A percentile compares a stretch with the other conserved stretches of the same genome.
phyloP scores from a whole-genome alignment of 2,113 vertebrate genomes.

The Rhombomys opimus region DNA sequence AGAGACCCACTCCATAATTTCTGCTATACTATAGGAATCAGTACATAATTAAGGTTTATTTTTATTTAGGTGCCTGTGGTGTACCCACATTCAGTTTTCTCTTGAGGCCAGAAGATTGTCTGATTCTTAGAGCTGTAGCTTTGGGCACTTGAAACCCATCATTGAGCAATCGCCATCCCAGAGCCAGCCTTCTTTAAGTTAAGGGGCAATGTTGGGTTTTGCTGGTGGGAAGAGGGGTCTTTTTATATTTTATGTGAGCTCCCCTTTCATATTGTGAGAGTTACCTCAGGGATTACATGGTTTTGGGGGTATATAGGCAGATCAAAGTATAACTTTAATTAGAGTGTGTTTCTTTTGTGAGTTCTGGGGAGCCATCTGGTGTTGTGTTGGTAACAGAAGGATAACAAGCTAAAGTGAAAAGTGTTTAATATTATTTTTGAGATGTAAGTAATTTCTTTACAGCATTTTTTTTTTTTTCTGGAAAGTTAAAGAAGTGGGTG shows the following conservation, averaged over 20 bases:
- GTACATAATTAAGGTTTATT: not conserved
- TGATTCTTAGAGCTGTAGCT: not conserved
- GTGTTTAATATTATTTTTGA: not conserved
- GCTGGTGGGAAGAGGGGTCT: not conserved
- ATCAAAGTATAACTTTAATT: too few relatives aligned
- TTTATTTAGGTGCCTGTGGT: not conserved
- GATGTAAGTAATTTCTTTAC: not conserved
- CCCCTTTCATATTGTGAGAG: too few relatives aligned
- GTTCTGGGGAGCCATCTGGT: not conserved
- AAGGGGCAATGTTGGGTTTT: not conserved
- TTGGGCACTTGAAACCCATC: not conserved
- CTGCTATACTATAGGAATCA: not conserved
- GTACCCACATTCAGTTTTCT: not conserved
- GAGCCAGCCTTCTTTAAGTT: not conserved
- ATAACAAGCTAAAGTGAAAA: not conserved
- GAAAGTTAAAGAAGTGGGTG: not conserved
- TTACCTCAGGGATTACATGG: too few relatives aligned
- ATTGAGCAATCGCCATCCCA: not conserved
- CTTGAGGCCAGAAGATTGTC: not conserved
- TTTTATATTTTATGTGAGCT: not conserved
- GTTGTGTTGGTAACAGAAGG: not conserved
- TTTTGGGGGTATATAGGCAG: not conserved
- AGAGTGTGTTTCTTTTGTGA: not conserved
- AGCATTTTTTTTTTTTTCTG: not conserved
- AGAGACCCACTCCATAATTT: not conserved